Conservation (phyloP, 2,888 invertebrate genomes). For the Cheilosia vulpina region DNA sequence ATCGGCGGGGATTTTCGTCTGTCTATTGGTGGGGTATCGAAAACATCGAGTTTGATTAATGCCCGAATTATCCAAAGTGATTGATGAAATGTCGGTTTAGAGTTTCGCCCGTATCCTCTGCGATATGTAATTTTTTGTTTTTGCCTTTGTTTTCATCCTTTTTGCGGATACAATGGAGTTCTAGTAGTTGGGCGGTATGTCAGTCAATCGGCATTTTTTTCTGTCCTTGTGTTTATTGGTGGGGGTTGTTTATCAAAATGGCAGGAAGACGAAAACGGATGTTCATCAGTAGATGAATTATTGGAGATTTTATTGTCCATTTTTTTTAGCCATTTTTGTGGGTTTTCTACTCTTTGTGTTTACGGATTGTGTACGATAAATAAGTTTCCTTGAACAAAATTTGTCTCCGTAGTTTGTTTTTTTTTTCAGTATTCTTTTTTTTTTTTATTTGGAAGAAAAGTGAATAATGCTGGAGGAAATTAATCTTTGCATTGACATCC, state of each 20-base stretch:
- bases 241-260: conserved; percentile 67
- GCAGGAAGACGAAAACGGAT: conserved; percentile 62
- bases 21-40: conserved; percentile 63
- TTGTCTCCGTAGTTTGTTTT: conserved; percentile 22
- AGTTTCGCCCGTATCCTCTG: conserved; percentile 71
- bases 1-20: conserved; percentile 41
- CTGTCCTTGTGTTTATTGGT: conserved; percentile 31
- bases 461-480: conserved; percentile 45
- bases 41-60: conserved; percentile 77
- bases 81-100: conserved; percentile 77
- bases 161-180: conserved; percentile 8
- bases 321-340: conserved; percentile 45
- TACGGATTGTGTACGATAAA: conserved; percentile 15
- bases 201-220: conserved; percentile 36
- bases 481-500: conserved; percentile 45
- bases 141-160: conserved; percentile 30
- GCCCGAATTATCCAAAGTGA: conserved; percentile 77
- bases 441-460: conserved; percentile 26
- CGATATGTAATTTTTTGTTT: conserved; percentile 57
- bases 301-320: conserved; percentile 69
- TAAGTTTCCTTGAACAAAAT: conserved; percentile 32
- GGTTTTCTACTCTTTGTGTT: neutral
- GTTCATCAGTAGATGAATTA: conserved; percentile 73
- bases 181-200: conserved; percentile 34
- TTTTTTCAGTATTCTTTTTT: neutral